Conservation (phyloP, 2,797 vertebrate genomes). For the Enteromius thamalakanensis region DNA sequence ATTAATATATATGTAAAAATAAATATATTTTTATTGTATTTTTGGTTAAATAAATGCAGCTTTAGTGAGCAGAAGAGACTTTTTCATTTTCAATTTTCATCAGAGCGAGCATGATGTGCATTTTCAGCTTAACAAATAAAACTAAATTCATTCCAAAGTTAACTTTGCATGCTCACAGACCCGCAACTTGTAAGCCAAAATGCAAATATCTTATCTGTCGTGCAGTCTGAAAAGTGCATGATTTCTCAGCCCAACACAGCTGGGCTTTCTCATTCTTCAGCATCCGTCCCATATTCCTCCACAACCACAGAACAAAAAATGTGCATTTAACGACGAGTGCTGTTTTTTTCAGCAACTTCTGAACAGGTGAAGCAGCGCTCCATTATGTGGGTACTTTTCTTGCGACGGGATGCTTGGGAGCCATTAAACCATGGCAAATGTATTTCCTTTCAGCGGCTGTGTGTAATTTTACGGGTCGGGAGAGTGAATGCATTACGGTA, state of each 20-base stretch:
- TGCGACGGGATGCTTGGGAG: conserved; percentile 41
- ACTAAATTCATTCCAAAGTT: neutral
- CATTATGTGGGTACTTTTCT: conserved; percentile 45
- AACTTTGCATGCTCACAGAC: neutral
- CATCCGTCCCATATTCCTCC: neutral
- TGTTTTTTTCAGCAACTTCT: conserved; percentile 6
- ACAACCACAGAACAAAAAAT: neutral
- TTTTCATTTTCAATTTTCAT: neutral
- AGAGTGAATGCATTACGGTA: conserved; percentile 42
- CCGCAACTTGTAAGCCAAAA: neutral
- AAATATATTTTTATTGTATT: neutral
- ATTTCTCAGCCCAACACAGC: neutral
- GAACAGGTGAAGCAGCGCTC: conserved; percentile 39
- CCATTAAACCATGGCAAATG: conserved; percentile 51
- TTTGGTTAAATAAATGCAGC: neutral
- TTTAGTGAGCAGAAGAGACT: neutral
- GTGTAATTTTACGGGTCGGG: conserved; percentile 50
- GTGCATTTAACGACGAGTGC: neutral
- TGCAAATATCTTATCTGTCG: neutral
- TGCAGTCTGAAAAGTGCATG: neutral
- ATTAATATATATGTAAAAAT: no score
- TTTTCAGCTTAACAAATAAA: neutral
- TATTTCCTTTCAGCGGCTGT: conserved; percentile 54
- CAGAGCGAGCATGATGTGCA: neutral
- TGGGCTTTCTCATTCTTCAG: neutral